A percentile compares a stretch with the other conserved stretches of the same genome.
Evolutionary conservation across 2,888 invertebrate genomes (phyloP).

Genomic region (Synergus laeviventris): DNA sequence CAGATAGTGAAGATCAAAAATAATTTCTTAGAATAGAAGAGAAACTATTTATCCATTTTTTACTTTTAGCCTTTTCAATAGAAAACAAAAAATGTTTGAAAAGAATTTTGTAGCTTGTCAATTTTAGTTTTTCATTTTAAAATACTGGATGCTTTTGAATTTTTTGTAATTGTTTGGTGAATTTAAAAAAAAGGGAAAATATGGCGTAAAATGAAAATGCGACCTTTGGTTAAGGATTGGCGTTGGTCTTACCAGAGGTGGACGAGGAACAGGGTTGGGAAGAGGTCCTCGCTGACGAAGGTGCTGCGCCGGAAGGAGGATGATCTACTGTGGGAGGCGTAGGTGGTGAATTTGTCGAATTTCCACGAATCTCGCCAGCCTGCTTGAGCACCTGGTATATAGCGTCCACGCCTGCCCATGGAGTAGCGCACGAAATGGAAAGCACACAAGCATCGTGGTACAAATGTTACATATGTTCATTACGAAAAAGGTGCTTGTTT

Average conservation of each 20-base stretch:
- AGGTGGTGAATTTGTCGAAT: conserved; percentile 74
- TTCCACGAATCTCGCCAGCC: conserved; percentile 87
- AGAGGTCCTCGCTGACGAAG: conserved; percentile 72
- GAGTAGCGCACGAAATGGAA: conserved; percentile 57
- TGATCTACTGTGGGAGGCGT: conserved; percentile 74
- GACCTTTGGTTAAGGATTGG: conserved; percentile 49
- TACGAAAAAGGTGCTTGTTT: conserved; percentile 35
- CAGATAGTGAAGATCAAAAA: too few relatives aligned
- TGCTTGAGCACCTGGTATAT: conserved; percentile 97
- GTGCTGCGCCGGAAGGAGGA: conserved; percentile 69
- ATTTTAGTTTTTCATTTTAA: not conserved
- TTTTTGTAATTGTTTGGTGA: not conserved
- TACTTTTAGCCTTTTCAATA: too few relatives aligned
- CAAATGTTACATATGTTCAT: conserved; percentile 17
- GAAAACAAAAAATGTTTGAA: too few relatives aligned
- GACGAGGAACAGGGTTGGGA: conserved; percentile 76
- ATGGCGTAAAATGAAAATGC: conserved; percentile 43
- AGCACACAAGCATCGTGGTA: conserved; percentile 47
- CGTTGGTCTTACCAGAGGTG: conserved; percentile 74
- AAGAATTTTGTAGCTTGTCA: not conserved
- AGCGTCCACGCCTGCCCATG: conserved; percentile 86
- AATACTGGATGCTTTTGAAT: not conserved
- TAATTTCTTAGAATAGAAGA: too few relatives aligned
- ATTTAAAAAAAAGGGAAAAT: not conserved
- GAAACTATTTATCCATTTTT: too few relatives aligned